These are phyloP conservation scores for Rhingia campestris DNA, from an alignment of 2,888 invertebrate species.

Conservation along the genomic window DNA sequence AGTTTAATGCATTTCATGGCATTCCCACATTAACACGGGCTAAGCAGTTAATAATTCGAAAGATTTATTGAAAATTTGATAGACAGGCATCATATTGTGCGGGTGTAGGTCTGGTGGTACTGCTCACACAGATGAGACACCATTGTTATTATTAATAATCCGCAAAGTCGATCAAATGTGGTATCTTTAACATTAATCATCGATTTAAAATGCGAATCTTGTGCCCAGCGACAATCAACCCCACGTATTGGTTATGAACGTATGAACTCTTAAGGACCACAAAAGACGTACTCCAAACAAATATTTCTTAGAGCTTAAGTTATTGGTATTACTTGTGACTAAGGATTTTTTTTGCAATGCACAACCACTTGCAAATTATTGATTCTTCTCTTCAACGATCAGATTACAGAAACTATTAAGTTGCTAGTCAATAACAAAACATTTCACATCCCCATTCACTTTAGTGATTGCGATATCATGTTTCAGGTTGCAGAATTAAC, in stretches of 20 bases:
- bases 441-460: constrained; percentile 50
- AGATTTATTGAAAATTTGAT: constrained; percentile 67
- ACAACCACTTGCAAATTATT: constrained; percentile 67
- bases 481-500: constrained; percentile 68
- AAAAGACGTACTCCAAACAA: constrained; percentile 62
- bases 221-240: constrained; percentile 35
- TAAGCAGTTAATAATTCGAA: constrained; percentile 59
- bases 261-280: constrained; percentile 64
- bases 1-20: constrained; percentile 19
- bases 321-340: constrained; percentile 25
- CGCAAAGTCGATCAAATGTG: constrained; percentile 67
- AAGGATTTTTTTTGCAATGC: constrained; percentile 47
- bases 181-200: constrained; percentile 68
- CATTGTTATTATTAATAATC: constrained; percentile 58
- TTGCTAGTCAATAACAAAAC: constrained; percentile 73
- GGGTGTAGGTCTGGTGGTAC: neutral
- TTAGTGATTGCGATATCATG: constrained; percentile 73
- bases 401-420: constrained; percentile 73
- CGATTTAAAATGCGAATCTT: constrained; percentile 62
- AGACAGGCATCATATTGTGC: constrained; percentile 33
- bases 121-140: constrained; percentile 14
- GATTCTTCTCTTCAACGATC: constrained; percentile 62
- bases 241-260: constrained; percentile 56
- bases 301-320: constrained; percentile 10
- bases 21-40: constrained; percentile 10